Conservation (phyloP, 2,888 invertebrate species). For the Petrolisthes manimaculis region DNA sequence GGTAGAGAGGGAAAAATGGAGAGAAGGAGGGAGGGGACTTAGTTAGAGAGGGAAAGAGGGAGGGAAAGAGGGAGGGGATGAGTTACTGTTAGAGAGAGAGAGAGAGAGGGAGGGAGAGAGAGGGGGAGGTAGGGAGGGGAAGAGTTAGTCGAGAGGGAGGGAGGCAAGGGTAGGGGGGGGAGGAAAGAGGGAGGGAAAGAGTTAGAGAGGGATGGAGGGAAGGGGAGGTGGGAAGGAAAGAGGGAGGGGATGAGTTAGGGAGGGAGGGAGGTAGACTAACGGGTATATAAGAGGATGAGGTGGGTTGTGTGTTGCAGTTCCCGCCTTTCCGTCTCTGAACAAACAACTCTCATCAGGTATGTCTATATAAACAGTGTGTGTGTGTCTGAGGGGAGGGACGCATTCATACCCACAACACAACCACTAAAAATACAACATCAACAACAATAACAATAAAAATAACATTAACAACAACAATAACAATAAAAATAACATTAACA, state of each 20-base stretch:
- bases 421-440: too few species aligned
- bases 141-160: not conserved
- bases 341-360: not conserved
- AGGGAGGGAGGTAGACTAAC: not conserved
- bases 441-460: too few species aligned
- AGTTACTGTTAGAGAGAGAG: not conserved
- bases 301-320: not conserved
- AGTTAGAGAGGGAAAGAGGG: not conserved
- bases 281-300: not conserved
- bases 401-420: too few species aligned
- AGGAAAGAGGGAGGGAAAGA: not conserved
- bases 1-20: not conserved
- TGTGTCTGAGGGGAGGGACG: too few species aligned
- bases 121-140: not conserved
- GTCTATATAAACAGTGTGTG: not conserved
- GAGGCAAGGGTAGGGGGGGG: not conserved
- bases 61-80: not conserved
- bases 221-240: not conserved
- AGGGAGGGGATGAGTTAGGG: not conserved
- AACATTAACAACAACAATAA: too few species aligned
- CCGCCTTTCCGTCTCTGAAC: not conserved
- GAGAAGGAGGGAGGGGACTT: not conserved
- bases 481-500: too few species aligned
- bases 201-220: not conserved
- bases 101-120: not conserved